Conservation (phyloP, 2,797 vertebrate species). For the Sphaeramia orbicularis region DNA sequence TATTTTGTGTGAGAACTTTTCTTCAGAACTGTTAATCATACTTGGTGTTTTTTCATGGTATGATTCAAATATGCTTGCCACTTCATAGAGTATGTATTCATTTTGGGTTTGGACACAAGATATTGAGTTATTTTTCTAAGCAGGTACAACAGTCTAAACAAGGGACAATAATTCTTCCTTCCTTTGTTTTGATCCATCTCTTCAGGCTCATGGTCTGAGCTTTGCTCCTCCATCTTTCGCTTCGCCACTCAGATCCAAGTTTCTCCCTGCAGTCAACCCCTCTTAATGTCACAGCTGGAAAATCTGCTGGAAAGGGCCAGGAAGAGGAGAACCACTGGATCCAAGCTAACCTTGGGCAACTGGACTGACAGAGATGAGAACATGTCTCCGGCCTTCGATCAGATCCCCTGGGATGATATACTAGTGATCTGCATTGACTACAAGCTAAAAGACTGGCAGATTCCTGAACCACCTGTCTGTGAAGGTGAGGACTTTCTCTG, state of each 20-base stretch:
- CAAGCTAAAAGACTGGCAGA: constrained; percentile 92
- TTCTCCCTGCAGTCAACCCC: constrained; percentile 83
- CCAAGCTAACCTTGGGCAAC: constrained; percentile 48
- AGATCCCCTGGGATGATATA: constrained; percentile 92
- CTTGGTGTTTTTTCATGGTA: too few relatives aligned
- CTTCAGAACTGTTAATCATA: too few relatives aligned
- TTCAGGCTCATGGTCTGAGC: constrained; percentile 88
- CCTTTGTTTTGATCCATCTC: not conserved
- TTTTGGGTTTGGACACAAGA: too few relatives aligned
- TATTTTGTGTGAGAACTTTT: too few relatives aligned
- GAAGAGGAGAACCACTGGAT: not conserved
- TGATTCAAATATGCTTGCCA: too few relatives aligned
- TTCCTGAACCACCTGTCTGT: constrained; percentile 76
- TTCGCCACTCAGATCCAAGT: constrained; percentile 89
- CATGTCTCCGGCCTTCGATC: constrained; percentile 72
- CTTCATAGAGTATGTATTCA: too few relatives aligned
- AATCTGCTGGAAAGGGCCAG: constrained; percentile 87
- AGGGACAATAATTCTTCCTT: not conserved
- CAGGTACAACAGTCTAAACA: not conserved
- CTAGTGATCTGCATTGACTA: constrained; percentile 92
- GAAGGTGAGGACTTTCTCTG: constrained; percentile 79
- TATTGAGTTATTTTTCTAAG: too few relatives aligned
- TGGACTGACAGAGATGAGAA: constrained; percentile 30
- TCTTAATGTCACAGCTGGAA: constrained; percentile 92
- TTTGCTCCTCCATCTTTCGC: constrained; percentile 86